These are phyloP conservation scores for Drosophila macrospina DNA, from an alignment of 2,888 invertebrate genomes.

Conservation along the genomic window DNA sequence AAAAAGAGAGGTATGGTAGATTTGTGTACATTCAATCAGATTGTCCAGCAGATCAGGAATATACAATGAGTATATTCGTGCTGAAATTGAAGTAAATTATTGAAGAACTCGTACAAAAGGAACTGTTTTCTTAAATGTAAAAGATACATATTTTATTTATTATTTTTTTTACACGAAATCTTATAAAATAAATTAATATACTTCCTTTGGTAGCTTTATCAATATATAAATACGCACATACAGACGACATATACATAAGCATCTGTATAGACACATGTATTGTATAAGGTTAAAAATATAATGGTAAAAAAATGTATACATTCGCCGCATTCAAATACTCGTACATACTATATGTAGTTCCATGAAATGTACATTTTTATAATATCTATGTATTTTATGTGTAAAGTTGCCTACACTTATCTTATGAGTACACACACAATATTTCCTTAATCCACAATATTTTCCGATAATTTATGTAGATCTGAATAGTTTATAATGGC, in stretches of 20 bases:
- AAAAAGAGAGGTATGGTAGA: too few species aligned
- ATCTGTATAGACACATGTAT: constrained; percentile 48
- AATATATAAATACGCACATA: constrained; percentile 76
- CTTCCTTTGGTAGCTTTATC: constrained; percentile 75
- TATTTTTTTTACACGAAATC: constrained; percentile 74
- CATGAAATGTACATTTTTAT: constrained; percentile 64
- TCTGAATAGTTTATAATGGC: constrained; percentile 96
- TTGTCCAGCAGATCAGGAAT: too few species aligned
- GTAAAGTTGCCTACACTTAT: constrained; percentile 50
- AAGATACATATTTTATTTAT: constrained; percentile 67
- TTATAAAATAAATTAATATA: constrained; percentile 78
- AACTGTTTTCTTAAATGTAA: constrained; percentile 50
- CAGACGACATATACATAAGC: constrained; percentile 70
- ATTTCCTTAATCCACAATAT: constrained; percentile 66
- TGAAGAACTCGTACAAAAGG: neutral
- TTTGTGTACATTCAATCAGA: too few species aligned
- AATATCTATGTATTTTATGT: constrained; percentile 58
- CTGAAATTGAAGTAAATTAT: neutral
- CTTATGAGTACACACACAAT: constrained; percentile 43
- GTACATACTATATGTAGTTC: constrained; percentile 57
- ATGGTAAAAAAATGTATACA: constrained; percentile 71
- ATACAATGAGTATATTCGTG: too few species aligned
- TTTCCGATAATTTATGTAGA: constrained; percentile 89
- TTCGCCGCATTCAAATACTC: constrained; percentile 53
- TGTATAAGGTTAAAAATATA: constrained; percentile 74